Percentiles rank a stretch among this genome's conserved stretches.
These are phyloP conservation scores for Bactericera cockerelli DNA, from an alignment of 1,140 invertebrate genomes.

Conservation along the genomic window DNA sequence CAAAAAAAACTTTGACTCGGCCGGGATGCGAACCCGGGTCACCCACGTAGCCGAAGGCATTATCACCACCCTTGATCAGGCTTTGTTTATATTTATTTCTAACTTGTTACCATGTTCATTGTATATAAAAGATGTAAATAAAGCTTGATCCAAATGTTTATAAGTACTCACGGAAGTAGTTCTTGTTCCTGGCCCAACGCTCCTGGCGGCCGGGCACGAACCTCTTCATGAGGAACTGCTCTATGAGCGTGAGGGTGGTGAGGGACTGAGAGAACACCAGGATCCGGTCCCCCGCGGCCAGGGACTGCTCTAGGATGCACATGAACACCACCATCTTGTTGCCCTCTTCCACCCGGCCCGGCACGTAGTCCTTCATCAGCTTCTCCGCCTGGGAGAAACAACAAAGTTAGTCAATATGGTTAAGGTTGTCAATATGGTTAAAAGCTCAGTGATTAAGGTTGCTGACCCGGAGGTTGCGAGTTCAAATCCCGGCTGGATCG, in stretches of 20 bases:
- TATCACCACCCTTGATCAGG: no score
- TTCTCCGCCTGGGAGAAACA: slow-evolving; percentile 63
- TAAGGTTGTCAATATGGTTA: no score
- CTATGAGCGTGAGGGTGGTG: slow-evolving; percentile 91
- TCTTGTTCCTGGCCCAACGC: slow-evolving; percentile 71
- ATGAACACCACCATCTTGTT: slow-evolving; percentile 92
- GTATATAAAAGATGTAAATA: no score
- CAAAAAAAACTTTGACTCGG: no score
- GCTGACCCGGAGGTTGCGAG: no score
- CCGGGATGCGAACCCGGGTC: no score
- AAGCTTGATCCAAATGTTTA: no score
- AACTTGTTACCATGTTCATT: no score
- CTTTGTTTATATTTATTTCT: no score
- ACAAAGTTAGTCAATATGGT: slow-evolving; percentile 16
- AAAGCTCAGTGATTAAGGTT: no score
- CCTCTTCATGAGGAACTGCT: slow-evolving; percentile 73
- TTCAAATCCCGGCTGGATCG: no score
- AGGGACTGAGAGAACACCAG: slow-evolving; percentile 95
- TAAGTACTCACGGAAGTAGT: slow-evolving; percentile 87
- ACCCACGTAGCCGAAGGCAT: no score
- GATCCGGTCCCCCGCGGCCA: slow-evolving; percentile 72
- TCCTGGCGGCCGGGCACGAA: slow-evolving; percentile 54
- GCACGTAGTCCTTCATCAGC: slow-evolving; percentile 69
- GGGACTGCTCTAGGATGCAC: slow-evolving; percentile 78
- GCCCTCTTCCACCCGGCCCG: slow-evolving; percentile 81